Evolutionary conservation across 2,113 vertebrate genomes (phyloP).

Genomic region (Urocitellus parryii): DNA sequence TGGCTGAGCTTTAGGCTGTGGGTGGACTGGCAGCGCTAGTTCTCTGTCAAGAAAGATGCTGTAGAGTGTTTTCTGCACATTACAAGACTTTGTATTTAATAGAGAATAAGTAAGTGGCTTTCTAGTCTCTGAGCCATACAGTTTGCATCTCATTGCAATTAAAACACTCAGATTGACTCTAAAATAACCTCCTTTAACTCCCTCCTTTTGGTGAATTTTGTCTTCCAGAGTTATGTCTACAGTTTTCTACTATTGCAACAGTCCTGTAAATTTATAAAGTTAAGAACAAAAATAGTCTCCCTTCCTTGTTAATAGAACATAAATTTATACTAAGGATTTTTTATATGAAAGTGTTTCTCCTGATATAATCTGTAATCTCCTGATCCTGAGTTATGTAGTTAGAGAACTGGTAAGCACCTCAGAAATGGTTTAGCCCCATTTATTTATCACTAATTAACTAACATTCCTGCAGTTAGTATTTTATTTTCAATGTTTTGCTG

Average conservation of each 20-base stretch:
- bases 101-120: not conserved
- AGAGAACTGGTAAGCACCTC: not conserved
- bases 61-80: slow-evolving; percentile 20
- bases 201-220: not conserved
- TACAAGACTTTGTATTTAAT: slow-evolving; percentile 39
- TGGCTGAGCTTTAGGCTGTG: not conserved
- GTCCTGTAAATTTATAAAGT: not conserved
- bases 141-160: not conserved
- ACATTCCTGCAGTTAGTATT: not conserved
- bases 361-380: not conserved
- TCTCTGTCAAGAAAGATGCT: slow-evolving; percentile 12
- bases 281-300: not conserved
- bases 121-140: not conserved
- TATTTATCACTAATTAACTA: not conserved
- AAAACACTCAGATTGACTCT: not conserved
- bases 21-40: not conserved
- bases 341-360: not conserved
- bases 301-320: not conserved
- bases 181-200: not conserved
- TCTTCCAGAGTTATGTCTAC: not conserved
- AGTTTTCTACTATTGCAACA: not conserved
- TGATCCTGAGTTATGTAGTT: not conserved
- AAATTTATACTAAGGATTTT: not conserved
- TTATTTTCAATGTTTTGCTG: slow-evolving; percentile 1
- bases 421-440: not conserved